Evolutionary conservation across 2,888 invertebrate genomes (phyloP), one percentile per base, ranked within the genome.

Genomic region (Choreutis nemorana): DNA sequence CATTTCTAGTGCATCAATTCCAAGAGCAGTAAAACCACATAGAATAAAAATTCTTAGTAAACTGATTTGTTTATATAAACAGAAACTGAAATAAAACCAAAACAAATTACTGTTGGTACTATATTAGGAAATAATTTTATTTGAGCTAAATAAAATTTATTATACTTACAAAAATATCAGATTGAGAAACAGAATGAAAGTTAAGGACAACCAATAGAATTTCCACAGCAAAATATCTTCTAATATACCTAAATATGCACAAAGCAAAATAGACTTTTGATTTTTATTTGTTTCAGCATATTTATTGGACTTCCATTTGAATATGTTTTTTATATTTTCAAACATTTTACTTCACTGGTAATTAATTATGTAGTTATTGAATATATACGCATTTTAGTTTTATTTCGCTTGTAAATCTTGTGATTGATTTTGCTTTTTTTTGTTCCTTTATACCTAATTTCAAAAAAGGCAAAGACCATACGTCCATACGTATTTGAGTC

Each of bases 221-320:
- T 55, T 67, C 77, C 77, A 78, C 53, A 72, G 62, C 44, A 78
- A 53, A 44, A 70, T 48, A 55, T 77, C 68, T 54, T 78, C 72
- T 49, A 75, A 50, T 45, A 66, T 33, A 37, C 62, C 63, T 45
- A 62, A 48, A 44, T 64, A 55, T 37, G 57, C 51, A 31, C 51
- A 41, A 32, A 68, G 34, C 38, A 73, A 36, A 33, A 62, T 45
- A 10, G 63, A 66, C 25, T 48, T 48, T 32, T 55, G 55, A 31
- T 41, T 50, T 36, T 54, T 61, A 35, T 45, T 55, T 29, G 35
- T 53, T 40, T 67, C 66, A 32, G 46, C 33, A 28, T 42, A 48
- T 47, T 57, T 63, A 20, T 35, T 33, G 9, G 45, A 37, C 39
- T 51, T 50, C 62, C 66, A 64, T 63, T 61, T 67, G 25, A 67